Base-by-base conservation (phyloP, 2,888 invertebrate species). In the Xylocampa areola region DNA sequence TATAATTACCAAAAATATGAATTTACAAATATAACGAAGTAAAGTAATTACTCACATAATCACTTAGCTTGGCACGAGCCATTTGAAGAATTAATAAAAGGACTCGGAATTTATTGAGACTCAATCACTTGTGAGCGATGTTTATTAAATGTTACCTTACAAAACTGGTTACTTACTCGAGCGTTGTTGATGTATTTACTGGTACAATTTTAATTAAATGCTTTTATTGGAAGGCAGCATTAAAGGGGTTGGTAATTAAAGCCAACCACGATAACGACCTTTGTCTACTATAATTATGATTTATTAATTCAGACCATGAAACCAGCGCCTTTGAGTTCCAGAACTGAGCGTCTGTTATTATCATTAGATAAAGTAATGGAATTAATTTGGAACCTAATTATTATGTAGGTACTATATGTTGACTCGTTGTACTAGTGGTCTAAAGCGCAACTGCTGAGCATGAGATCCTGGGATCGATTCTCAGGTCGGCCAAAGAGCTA, bases 161-260 rank as follows among this genome's bases (percentile, higher is more conserved):
- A 67, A 68, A 62, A 49, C 66, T 57, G 67, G 62, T 65, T 76
- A 68, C 72, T 66, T 63, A 68, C 63, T 54, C 47, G 59, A 63
- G 52, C 70, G 48, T 50, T 73, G 77, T 73, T 79, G 76, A 76
- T 79, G 66, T 81, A 83, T 83, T 81, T 82, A 81, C 79, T 77
- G 80, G 74, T 81, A 80, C 76, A 75, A 82, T 86, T 89, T 91
- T 89, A 90, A 90, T 91, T 88, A 91, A 89, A 87, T 83, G 86
- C 85, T 86, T 87, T 88, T 87, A 90, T 88, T 85, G 80, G 81
- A 81, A 80, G 80, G 75, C 68, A 74, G 81, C 87, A 86, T 90
- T 89, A 88, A 86, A 83, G 79, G 86, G 86, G 82, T 82, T 79
- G 82, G 83, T 87, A 88, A 90, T 90, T 87, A 88, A 89, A 87